These are phyloP conservation scores for Diuraphis noxia DNA, from an alignment of 1,140 invertebrate species.

Conservation along the genomic window DNA sequence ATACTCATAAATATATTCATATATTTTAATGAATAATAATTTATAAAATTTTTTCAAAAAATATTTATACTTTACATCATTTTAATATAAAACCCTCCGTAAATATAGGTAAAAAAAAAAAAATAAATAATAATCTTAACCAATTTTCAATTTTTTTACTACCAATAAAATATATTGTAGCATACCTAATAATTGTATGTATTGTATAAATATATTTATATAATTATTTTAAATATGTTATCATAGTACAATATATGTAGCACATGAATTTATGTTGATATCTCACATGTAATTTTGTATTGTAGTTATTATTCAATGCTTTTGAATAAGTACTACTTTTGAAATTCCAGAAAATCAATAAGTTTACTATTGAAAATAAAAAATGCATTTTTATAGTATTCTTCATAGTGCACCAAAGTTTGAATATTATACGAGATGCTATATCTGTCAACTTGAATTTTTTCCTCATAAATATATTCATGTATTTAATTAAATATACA, in stretches of 20 bases:
- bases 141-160: too few relatives aligned
- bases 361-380: background rate
- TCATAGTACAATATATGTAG: background rate
- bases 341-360: background rate
- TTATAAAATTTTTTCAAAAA: background rate
- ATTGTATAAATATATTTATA: background rate
- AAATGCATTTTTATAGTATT: background rate
- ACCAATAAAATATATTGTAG: background rate
- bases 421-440: background rate
- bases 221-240: background rate
- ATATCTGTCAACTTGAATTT: background rate
- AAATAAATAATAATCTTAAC: background rate
- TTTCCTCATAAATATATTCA: background rate
- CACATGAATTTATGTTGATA: background rate
- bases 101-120: background rate
- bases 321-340: background rate
- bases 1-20: background rate
- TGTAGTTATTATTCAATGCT: background rate
- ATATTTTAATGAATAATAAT: background rate
- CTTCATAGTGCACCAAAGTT: background rate
- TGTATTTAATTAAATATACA: background rate
- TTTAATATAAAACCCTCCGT: background rate
- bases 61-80: background rate
- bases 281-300: background rate
- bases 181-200: background rate